These are phyloP conservation scores for Argyresthia albistria DNA, from an alignment of 2,888 invertebrate genomes.

Conservation along the genomic window DNA sequence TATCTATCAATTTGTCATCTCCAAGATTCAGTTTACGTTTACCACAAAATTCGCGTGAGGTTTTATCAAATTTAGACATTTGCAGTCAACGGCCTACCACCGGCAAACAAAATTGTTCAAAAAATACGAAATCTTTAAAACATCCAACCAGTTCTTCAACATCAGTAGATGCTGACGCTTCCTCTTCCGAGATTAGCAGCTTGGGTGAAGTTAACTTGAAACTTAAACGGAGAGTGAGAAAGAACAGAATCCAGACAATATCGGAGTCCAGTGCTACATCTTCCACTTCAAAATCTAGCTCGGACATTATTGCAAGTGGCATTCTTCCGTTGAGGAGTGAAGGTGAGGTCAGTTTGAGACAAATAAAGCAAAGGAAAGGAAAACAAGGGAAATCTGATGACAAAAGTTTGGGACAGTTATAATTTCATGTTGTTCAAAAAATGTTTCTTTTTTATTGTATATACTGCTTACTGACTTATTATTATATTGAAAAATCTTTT, in stretches of 20 bases:
- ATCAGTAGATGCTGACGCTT: slow-evolving; percentile 46
- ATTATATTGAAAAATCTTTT: no score
- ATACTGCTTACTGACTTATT: no score
- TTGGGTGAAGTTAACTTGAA: slow-evolving; percentile 47
- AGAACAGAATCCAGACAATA: slow-evolving; percentile 24
- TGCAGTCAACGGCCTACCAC: slow-evolving; percentile 9
- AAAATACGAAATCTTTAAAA: slow-evolving; percentile 15
- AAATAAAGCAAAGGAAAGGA: slow-evolving; percentile 15
- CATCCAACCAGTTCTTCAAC: slow-evolving; percentile 29
- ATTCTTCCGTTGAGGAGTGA: slow-evolving; percentile 48
- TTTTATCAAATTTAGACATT: slow-evolving; percentile 36
- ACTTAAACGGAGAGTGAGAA: slow-evolving; percentile 28
- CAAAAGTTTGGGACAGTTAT: slow-evolving; percentile 28
- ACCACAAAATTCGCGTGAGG: slow-evolving; percentile 44
- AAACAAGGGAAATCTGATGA: slow-evolving; percentile 28
- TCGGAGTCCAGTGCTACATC: slow-evolving; percentile 39
- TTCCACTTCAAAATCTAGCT: slow-evolving; percentile 29
- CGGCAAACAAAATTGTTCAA: slow-evolving; percentile 4
- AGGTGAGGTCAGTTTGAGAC: slow-evolving; percentile 44
- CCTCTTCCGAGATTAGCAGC: slow-evolving; percentile 58
- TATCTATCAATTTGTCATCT: slow-evolving; percentile 55
- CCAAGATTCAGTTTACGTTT: slow-evolving; percentile 53
- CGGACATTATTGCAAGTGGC: slow-evolving; percentile 29
- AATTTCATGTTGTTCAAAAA: neutral
- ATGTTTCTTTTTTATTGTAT: no score